These are phyloP conservation scores for Antheraea yamamai DNA, from an alignment of 2,888 invertebrate species.

Conservation along the genomic window DNA sequence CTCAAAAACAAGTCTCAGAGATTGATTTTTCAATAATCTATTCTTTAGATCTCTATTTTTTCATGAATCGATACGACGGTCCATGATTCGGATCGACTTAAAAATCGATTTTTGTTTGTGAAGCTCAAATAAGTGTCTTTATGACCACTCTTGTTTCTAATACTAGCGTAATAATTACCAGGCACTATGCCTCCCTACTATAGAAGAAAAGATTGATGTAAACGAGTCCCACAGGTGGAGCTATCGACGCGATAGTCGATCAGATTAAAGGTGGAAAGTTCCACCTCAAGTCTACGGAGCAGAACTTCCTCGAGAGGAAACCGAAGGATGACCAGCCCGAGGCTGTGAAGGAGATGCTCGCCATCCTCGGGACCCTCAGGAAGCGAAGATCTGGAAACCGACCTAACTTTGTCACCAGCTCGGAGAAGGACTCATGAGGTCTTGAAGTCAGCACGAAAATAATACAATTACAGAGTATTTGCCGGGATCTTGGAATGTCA, in stretches of 20 bases:
- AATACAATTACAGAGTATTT: not conserved
- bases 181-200: too few species aligned
- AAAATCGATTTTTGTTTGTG: too few species aligned
- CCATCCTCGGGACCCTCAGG: slow-evolving; percentile 82
- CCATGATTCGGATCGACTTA: too few species aligned
- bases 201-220: not conserved
- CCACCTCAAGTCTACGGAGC: slow-evolving; percentile 85
- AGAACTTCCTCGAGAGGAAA: slow-evolving; percentile 78
- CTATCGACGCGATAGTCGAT: slow-evolving; percentile 89
- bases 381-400: slow-evolving; percentile 49
- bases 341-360: slow-evolving; percentile 83
- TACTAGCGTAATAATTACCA: too few species aligned
- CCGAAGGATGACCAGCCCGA: slow-evolving; percentile 83
- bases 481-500: too few species aligned
- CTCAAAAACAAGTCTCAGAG: too few species aligned
- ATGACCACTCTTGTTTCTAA: too few species aligned
- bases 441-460: not conserved
- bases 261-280: slow-evolving; percentile 89
- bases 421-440: slow-evolving; percentile 24
- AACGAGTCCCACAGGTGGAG: slow-evolving; percentile 60
- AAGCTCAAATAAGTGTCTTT: too few species aligned
- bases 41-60: too few species aligned
- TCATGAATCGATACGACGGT: too few species aligned
- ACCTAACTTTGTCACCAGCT: slow-evolving; percentile 29
- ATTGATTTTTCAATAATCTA: too few species aligned